Conservation (phyloP, 2,797 vertebrate genomes). For the Macroramphosus scolopax region DNA sequence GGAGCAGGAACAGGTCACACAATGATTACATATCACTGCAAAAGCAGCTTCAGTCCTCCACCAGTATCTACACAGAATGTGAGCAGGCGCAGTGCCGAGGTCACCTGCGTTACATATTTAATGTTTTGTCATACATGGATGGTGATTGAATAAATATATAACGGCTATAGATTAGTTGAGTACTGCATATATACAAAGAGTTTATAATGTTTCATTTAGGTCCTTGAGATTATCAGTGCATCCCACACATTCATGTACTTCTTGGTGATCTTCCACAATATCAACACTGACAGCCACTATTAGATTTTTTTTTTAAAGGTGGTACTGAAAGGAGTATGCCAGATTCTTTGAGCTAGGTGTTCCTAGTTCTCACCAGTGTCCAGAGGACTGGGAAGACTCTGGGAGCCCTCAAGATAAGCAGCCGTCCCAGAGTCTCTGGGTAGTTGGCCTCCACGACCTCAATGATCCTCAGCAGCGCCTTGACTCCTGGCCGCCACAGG, state of each 20-base stretch:
- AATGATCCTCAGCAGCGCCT: constrained; percentile 89
- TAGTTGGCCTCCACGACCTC: constrained; percentile 87
- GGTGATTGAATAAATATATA: too few relatives aligned
- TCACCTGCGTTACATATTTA: neutral
- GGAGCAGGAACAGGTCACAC: neutral
- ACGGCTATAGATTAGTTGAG: too few relatives aligned
- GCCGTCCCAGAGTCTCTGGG: constrained; percentile 85
- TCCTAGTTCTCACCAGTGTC: constrained; percentile 85
- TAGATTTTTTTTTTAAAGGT: too few relatives aligned
- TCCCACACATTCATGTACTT: too few relatives aligned
- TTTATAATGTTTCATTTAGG: too few relatives aligned
- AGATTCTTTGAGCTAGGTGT: neutral
- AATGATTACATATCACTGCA: neutral
- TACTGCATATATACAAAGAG: too few relatives aligned
- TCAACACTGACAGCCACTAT: too few relatives aligned
- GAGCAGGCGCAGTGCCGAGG: too few relatives aligned
- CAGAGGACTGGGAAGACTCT: constrained; percentile 94
- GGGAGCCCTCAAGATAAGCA: constrained; percentile 90
- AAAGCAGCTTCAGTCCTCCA: neutral
- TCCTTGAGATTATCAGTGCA: too few relatives aligned
- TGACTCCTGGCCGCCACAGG: constrained; percentile 92
- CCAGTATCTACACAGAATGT: neutral
- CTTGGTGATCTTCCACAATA: too few relatives aligned
- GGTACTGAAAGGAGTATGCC: neutral
- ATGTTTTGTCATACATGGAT: too few relatives aligned